Percentiles rank a stretch among this genome's conserved stretches.
Conservation (phyloP, 1,140 invertebrate genomes). For the Steinernema feltiae region DNA sequence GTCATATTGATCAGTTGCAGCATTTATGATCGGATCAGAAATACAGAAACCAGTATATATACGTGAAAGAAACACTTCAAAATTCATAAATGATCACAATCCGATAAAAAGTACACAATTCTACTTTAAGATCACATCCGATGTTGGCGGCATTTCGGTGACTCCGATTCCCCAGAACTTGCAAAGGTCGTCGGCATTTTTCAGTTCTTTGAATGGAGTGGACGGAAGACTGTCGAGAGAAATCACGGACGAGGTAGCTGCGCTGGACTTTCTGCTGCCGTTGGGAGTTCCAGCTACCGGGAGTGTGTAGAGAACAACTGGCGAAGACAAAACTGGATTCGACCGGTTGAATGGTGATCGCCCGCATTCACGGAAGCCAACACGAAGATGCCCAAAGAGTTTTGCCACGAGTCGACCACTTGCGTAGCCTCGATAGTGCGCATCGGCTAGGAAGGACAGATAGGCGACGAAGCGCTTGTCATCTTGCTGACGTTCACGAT, state of each 20-base stretch:
- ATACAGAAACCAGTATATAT: too few relatives aligned
- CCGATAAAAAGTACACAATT: too few relatives aligned
- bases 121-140: too few relatives aligned
- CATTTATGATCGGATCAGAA: too few relatives aligned
- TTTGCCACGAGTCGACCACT: not conserved
- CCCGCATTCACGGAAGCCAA: not conserved
- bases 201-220: not conserved
- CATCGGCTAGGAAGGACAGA: not conserved
- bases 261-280: too few relatives aligned
- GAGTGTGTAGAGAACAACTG: not conserved
- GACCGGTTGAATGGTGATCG: not conserved
- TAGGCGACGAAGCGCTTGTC: not conserved
- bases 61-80: too few relatives aligned
- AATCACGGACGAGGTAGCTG: too few relatives aligned
- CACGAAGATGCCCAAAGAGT: not conserved
- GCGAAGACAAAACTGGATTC: not conserved
- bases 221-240: not conserved
- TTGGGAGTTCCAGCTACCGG: not conserved
- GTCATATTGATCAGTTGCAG: too few relatives aligned
- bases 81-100: too few relatives aligned
- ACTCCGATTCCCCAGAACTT: conserved; percentile 8
- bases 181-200: not conserved
- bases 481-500: not conserved
- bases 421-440: not conserved
- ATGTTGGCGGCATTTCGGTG: not conserved